Evolutionary conservation across 2,888 invertebrate species (phyloP), one percentile per base, ranked within the genome.

Genomic region (Andrena chrysosceles): DNA sequence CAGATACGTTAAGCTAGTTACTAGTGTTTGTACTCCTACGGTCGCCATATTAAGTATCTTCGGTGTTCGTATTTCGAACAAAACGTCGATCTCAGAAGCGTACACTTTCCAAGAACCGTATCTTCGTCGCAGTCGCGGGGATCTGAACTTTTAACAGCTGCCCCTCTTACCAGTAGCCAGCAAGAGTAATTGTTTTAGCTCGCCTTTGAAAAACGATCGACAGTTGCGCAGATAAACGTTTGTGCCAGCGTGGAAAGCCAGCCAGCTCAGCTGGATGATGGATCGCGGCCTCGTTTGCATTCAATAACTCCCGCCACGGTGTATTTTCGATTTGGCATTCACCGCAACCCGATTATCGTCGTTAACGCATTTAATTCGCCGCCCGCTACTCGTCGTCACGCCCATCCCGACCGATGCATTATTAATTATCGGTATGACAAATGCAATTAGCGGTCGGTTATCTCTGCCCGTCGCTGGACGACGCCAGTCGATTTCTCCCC

Each of bases 321-420:
- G 88, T 88, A 89, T 89, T 88, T 88, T 88, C 88, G 87, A 89
- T 89, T 88, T 82, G 84, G 84, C 79, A 88, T 88, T 88, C 83
- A 87, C 88, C 88, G 80, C 88, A 88, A 88, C 77, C 87, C 85
- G 88, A 88, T 88, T 88, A 88, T 88, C 83, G 70, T 84, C 88
- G 88, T 89, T 88, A 89, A 88, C 85, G 88, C 85, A 89, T 89
- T 89, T 89, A 89, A 88, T 89, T 89, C 88, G 88, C 78, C 83
- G 66, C 63, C 79, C 87, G 56, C 56, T 56, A 81, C 86, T 79
- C 77, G 67, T 83, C 77, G 83, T 77, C 86, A 77, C 78, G 69
- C 73, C 56, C 74, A 63, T 67, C 48, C 35, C 84, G 84, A 83
- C 84, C 84, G 84, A 85, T 85, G 85, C 88, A 87, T 89, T 88